These are phyloP conservation scores for Drosophila monieri DNA, from an alignment of 2,888 invertebrate genomes.

Conservation along the genomic window DNA sequence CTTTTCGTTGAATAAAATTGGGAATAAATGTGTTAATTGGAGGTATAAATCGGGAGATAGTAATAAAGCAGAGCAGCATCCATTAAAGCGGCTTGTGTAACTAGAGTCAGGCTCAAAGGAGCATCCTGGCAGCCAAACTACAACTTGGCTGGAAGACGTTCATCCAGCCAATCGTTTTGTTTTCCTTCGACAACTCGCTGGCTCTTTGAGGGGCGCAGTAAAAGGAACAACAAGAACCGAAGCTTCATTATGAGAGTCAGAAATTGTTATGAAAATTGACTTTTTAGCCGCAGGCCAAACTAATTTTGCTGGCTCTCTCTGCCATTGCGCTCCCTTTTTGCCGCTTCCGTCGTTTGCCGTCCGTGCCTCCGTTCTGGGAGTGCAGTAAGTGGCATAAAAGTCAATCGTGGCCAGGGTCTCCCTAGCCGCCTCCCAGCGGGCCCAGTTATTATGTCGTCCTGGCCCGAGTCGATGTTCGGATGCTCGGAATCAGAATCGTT, in stretches of 20 bases:
- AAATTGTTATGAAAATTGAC: constrained; percentile 78
- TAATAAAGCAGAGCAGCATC: no score
- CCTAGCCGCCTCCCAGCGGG: constrained; percentile 19
- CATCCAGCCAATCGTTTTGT: neutral
- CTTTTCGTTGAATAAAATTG: constrained; percentile 1
- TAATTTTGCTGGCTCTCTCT: constrained; percentile 60
- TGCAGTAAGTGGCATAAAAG: constrained; percentile 59
- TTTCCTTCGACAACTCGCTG: constrained; percentile 9
- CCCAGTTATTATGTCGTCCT: constrained; percentile 35
- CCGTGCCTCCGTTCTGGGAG: constrained; percentile 5
- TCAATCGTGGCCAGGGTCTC: constrained; percentile 56
- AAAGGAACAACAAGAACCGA: constrained; percentile 62
- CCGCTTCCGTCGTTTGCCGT: constrained; percentile 1
- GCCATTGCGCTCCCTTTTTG: neutral
- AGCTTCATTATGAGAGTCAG: constrained; percentile 71
- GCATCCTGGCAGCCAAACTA: neutral
- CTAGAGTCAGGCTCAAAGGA: neutral
- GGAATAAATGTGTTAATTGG: constrained; percentile 7
- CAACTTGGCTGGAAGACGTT: neutral
- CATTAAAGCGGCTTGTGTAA: neutral
- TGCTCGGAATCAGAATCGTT: constrained; percentile 55
- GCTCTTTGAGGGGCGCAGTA: constrained; percentile 42
- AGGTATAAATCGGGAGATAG: neutral
- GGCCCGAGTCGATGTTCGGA: constrained; percentile 36
- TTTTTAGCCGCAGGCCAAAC: constrained; percentile 70